Evolutionary conservation across 1,140 invertebrate species (phyloP).

Genomic region (Condylostylus longicornis): DNA sequence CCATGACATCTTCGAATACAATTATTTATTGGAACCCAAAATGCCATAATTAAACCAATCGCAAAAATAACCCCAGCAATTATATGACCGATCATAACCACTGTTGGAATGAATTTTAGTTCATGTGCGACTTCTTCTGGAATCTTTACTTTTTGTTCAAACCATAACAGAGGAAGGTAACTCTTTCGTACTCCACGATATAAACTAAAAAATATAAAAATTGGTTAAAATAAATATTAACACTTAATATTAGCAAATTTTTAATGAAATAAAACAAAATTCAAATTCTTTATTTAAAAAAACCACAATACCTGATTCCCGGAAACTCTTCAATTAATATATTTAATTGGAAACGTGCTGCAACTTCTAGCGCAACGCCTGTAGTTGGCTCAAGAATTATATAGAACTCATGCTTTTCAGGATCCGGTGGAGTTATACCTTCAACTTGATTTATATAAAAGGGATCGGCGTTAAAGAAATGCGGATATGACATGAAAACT

Average conservation of each 20-base stretch:
- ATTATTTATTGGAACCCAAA: constrained; percentile 17
- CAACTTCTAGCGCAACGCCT: constrained; percentile 58
- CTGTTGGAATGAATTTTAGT: constrained; percentile 17
- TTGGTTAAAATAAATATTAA: constrained; percentile 1
- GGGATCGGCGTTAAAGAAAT: constrained; percentile 67
- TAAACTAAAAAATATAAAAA: constrained; percentile 33
- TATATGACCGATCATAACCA: constrained; percentile 21
- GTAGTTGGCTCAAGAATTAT: constrained; percentile 57
- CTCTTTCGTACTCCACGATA: constrained; percentile 48
- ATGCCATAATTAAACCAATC: constrained; percentile 21
- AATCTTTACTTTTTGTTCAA: constrained; percentile 48
- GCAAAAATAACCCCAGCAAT: constrained; percentile 20
- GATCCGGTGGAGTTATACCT: constrained; percentile 51
- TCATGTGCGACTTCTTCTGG: constrained; percentile 36
- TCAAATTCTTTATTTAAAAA: constrained; percentile 6
- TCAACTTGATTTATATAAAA: constrained; percentile 44
- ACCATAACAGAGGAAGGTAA: constrained; percentile 65
- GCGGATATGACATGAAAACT: constrained; percentile 68
- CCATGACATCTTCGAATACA: not conserved
- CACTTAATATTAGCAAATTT: not conserved
- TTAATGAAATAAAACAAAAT: not conserved
- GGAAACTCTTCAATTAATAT: constrained; percentile 49
- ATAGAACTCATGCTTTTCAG: constrained; percentile 50
- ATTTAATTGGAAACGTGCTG: constrained; percentile 61
- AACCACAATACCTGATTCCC: constrained; percentile 37